Conservation (phyloP, 2,797 vertebrate species). For the Oreortyx pictus region DNA sequence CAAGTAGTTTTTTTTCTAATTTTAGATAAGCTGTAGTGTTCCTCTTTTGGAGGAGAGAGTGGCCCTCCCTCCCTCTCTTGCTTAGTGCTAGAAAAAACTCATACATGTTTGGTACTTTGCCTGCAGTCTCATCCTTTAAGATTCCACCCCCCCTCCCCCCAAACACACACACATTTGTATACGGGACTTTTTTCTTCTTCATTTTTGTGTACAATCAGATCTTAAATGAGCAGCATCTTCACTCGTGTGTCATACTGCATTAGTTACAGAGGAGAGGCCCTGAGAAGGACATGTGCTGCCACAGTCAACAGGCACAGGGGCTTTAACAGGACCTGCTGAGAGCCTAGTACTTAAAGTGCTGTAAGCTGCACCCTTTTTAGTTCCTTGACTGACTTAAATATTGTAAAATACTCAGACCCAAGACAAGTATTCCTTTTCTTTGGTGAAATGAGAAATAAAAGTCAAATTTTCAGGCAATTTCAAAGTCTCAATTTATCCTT, state of each 20-base stretch:
- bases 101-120: not conserved
- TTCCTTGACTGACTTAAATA: not conserved
- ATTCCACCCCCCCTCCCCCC: not conserved
- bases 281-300: not conserved
- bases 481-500: not conserved
- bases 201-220: not conserved
- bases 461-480: not conserved
- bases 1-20: not conserved
- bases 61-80: not conserved
- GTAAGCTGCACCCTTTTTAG: not conserved
- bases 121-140: not conserved
- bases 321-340: not conserved
- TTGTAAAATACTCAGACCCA: conserved; percentile 1
- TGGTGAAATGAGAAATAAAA: not conserved
- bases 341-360: not conserved
- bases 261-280: not conserved
- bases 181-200: not conserved
- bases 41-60: not conserved
- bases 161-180: not conserved
- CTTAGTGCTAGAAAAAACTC: not conserved
- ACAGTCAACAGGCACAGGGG: not conserved
- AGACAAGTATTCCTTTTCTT: not conserved
- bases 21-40: not conserved
- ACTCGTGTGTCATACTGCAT: not conserved
- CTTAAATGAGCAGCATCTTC: not conserved